phyloP scores from a whole-genome alignment of 2,113 vertebrate genomes.

The Alethe diademata region DNA sequence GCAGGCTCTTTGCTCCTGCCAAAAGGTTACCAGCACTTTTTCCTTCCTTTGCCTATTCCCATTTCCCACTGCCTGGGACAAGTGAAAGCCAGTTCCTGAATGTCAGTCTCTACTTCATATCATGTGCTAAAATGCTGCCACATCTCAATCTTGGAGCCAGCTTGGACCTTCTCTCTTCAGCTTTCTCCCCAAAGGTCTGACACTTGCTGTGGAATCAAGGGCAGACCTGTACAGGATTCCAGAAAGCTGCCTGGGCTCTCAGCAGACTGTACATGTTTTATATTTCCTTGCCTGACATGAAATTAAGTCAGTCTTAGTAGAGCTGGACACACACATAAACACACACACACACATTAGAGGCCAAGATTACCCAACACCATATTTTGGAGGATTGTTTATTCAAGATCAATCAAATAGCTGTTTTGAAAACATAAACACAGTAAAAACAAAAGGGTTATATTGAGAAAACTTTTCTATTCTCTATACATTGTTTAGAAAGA shows the following conservation, averaged over 20 bases:
- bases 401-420: neutral
- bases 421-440: neutral
- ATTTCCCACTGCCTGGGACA: neutral
- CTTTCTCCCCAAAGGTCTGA: neutral
- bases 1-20: neutral
- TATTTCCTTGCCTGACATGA: neutral
- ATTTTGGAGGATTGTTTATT: neutral
- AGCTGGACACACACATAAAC: neutral
- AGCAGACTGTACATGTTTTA: accelerated
- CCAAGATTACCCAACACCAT: neutral
- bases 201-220: neutral
- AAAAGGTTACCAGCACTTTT: neutral
- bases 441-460: neutral
- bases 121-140: neutral
- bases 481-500: neutral
- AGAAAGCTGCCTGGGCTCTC: neutral
- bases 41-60: neutral
- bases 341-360: neutral
- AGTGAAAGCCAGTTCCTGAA: neutral
- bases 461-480: neutral
- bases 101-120: neutral
- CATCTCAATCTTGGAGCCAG: accelerated
- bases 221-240: neutral
- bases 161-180: neutral
- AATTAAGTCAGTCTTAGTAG: neutral